Conservation (phyloP, 92 coral and sea anemone species). For the Phenganax subtilis region DNA sequence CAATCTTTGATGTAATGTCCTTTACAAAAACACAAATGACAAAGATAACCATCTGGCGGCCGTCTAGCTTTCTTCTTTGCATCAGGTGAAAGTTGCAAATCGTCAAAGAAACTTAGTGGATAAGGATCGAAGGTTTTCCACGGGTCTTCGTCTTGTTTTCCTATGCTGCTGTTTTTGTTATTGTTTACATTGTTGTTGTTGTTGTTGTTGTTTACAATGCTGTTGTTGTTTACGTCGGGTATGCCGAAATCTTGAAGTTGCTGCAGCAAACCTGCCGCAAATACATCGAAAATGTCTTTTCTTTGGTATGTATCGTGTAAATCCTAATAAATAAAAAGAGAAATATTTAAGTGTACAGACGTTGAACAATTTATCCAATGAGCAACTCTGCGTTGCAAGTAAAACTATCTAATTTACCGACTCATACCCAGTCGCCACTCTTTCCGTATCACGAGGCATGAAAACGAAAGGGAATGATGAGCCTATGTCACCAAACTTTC, state of each 20-base stretch:
- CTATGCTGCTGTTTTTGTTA: neutral
- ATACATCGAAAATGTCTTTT: slow-evolving; percentile 25
- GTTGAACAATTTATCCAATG: neutral
- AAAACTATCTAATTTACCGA: too few relatives aligned
- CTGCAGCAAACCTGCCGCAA: slow-evolving; percentile 25
- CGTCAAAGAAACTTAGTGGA: slow-evolving; percentile 36
- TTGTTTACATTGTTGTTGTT: too few relatives aligned
- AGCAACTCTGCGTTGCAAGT: too few relatives aligned
- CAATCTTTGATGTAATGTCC: slow-evolving; percentile 99
- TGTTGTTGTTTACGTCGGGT: too few relatives aligned
- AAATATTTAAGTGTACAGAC: neutral
- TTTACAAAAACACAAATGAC: slow-evolving; percentile 94
- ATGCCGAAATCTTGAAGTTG: slow-evolving; percentile 8
- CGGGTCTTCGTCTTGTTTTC: slow-evolving; percentile 17
- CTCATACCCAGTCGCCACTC: too few relatives aligned
- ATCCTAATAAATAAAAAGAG: neutral
- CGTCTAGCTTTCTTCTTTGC: slow-evolving; percentile 61
- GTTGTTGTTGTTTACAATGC: too few relatives aligned
- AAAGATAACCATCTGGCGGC: slow-evolving; percentile 95
- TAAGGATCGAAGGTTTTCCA: slow-evolving; percentile 38
- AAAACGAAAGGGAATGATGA: too few relatives aligned
- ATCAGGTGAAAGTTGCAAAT: slow-evolving; percentile 31
- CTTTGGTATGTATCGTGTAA: slow-evolving; percentile 16
- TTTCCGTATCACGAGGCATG: too few relatives aligned
- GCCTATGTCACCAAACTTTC: too few relatives aligned